Conservation (phyloP, 1,140 invertebrate genomes). For the Drosophila orosa region DNA sequence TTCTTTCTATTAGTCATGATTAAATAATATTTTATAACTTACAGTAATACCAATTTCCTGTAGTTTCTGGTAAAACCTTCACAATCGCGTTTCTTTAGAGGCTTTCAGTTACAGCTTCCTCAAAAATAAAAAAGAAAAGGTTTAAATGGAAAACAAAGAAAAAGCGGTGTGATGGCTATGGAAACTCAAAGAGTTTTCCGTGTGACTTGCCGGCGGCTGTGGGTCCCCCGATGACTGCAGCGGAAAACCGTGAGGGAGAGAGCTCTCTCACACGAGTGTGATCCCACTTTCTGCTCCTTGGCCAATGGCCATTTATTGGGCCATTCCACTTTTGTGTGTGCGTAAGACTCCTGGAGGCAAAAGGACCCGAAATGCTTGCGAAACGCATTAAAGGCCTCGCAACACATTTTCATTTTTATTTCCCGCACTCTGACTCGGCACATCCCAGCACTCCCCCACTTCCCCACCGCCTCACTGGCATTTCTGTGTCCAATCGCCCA, state of each 20-base stretch:
- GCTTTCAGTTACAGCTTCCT: neutral
- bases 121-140: neutral
- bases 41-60: too few species aligned
- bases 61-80: too few species aligned
- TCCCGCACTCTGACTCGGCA: slow-evolving; percentile 30
- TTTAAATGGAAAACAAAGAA: slow-evolving; percentile 21
- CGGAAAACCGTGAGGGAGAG: slow-evolving; percentile 6
- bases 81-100: neutral
- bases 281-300: slow-evolving; percentile 31
- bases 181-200: slow-evolving; percentile 73
- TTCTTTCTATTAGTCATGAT: neutral
- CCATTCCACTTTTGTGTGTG: slow-evolving; percentile 45
- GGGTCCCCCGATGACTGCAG: slow-evolving; percentile 35
- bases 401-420: slow-evolving; percentile 63
- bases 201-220: slow-evolving; percentile 53
- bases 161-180: slow-evolving; percentile 36
- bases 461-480: neutral
- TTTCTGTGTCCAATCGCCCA: slow-evolving; percentile 40
- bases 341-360: slow-evolving; percentile 38
- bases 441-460: neutral
- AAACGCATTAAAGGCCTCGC: slow-evolving; percentile 76
- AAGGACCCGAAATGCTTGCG: slow-evolving; percentile 45
- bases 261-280: slow-evolving; percentile 4
- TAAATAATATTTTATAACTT: too few species aligned
- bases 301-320: slow-evolving; percentile 63